Percentiles rank a stretch among this genome's conserved stretches.
Conservation (phyloP, 92 coral and sea anemone genomes). For the Isaurus tuberculatus region DNA sequence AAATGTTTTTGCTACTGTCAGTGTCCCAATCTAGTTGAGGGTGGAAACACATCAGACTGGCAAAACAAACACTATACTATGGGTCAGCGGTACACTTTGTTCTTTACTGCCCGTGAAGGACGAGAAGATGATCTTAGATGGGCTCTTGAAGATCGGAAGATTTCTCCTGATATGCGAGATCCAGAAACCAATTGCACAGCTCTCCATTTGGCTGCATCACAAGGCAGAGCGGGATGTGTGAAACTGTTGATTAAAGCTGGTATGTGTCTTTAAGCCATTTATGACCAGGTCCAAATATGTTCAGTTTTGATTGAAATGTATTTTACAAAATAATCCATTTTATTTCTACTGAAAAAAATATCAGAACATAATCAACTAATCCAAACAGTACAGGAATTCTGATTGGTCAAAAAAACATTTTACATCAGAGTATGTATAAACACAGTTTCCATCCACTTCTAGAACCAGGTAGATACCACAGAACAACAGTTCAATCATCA, state of each 20-base stretch:
- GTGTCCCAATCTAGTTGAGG: not conserved
- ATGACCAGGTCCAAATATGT: too few species aligned
- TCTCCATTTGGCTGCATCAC: slow-evolving; percentile 90
- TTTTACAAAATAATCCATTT: too few species aligned
- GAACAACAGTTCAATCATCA: too few species aligned
- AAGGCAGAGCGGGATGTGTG: slow-evolving; percentile 90
- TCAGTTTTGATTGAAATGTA: too few species aligned
- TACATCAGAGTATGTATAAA: too few species aligned
- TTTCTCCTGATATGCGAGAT: slow-evolving; percentile 92
- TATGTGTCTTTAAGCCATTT: slow-evolving; percentile 22
- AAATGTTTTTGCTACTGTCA: not conserved
- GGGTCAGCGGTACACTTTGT: slow-evolving; percentile 96
- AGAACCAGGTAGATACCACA: too few species aligned
- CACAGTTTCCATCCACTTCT: too few species aligned
- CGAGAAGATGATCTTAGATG: slow-evolving; percentile 91
- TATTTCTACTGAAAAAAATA: too few species aligned
- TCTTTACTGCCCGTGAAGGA: slow-evolving; percentile 95
- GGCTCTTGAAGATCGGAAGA: slow-evolving; percentile 91
- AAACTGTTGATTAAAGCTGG: slow-evolving; percentile 87
- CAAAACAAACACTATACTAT: slow-evolving; percentile 30
- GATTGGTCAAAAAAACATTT: too few species aligned
- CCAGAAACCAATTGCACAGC: slow-evolving; percentile 91
- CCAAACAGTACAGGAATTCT: too few species aligned
- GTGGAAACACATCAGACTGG: not conserved
- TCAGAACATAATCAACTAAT: too few species aligned